Percentiles rank a stretch among this genome's conserved stretches.
Evolutionary conservation across 2,888 invertebrate genomes (phyloP).

Genomic region (Rhagonycha fulva): DNA sequence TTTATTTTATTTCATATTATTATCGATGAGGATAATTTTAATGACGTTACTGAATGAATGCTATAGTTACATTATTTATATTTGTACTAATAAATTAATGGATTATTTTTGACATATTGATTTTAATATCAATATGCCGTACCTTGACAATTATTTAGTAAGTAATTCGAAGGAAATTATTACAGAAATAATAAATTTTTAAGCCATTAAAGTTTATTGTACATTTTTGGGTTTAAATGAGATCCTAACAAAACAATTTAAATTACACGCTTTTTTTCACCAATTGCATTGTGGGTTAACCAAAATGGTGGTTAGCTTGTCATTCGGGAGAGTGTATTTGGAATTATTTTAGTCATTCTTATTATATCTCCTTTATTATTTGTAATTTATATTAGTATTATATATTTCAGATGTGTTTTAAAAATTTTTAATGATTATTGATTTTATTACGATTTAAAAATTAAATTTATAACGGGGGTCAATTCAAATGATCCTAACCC

Average conservation of each 20-base stretch:
- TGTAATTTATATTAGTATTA: constrained; percentile 40
- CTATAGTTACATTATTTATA: not conserved
- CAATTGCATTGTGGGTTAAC: constrained; percentile 52
- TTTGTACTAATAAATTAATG: not conserved
- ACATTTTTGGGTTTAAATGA: not conserved
- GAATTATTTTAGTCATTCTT: constrained; percentile 37
- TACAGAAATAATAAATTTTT: not conserved
- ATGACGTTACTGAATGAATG: not conserved
- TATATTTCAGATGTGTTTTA: constrained; percentile 50
- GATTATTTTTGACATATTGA: not conserved
- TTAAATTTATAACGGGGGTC: constrained; percentile 49
- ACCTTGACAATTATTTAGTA: not conserved
- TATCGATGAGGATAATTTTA: not conserved
- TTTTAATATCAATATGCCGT: not conserved
- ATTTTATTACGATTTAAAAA: constrained; percentile 40
- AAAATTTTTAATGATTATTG: constrained; percentile 40
- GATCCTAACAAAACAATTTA: not conserved
- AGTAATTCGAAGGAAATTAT: not conserved
- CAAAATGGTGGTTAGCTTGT: constrained; percentile 51
- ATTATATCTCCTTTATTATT: constrained; percentile 38
- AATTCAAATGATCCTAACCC: constrained; percentile 55
- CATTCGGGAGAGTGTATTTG: constrained; percentile 41
- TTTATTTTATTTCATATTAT: not conserved
- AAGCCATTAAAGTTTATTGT: not conserved
- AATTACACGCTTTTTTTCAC: constrained; percentile 42